Evolutionary conservation across 2,888 invertebrate genomes (phyloP).

Genomic region (Prosapia bicincta): DNA sequence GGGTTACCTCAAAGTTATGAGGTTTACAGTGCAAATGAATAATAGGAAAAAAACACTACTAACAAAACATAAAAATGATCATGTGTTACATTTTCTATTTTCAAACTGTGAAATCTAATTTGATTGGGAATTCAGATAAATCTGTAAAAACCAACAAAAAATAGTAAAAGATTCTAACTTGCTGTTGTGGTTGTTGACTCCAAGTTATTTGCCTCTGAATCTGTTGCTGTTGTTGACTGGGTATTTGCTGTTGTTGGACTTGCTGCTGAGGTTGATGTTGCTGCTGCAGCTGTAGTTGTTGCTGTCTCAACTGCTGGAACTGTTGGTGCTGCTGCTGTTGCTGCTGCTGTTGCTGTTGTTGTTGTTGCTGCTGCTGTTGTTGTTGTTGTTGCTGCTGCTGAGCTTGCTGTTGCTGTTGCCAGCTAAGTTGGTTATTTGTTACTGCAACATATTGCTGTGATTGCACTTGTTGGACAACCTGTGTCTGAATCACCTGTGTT

Average conservation of each 20-base stretch:
- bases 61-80: too few relatives aligned
- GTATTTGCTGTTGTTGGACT: slow-evolving; percentile 29
- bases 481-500: background rate
- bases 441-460: slow-evolving; percentile 16
- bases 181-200: slow-evolving; percentile 33
- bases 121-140: too few relatives aligned
- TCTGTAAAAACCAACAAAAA: too few relatives aligned
- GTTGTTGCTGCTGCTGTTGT: slow-evolving; percentile 37
- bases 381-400: slow-evolving; percentile 49
- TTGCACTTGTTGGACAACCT: background rate
- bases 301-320: slow-evolving; percentile 49
- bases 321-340: slow-evolving; percentile 50
- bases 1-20: too few relatives aligned
- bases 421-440: slow-evolving; percentile 30
- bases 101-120: too few relatives aligned
- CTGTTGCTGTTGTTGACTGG: slow-evolving; percentile 53
- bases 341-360: slow-evolving; percentile 47
- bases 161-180: slow-evolving; percentile 9
- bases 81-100: too few relatives aligned
- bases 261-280: slow-evolving; percentile 18
- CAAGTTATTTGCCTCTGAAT: slow-evolving; percentile 46
- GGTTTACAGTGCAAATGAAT: too few relatives aligned
- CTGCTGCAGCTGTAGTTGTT: slow-evolving; percentile 40
- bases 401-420: slow-evolving; percentile 53
- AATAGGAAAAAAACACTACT: too few relatives aligned